These are phyloP conservation scores for mouse (Mus musculus) DNA, from an alignment of 2,113 vertebrate genomes.

Conservation along the genomic window DNA sequence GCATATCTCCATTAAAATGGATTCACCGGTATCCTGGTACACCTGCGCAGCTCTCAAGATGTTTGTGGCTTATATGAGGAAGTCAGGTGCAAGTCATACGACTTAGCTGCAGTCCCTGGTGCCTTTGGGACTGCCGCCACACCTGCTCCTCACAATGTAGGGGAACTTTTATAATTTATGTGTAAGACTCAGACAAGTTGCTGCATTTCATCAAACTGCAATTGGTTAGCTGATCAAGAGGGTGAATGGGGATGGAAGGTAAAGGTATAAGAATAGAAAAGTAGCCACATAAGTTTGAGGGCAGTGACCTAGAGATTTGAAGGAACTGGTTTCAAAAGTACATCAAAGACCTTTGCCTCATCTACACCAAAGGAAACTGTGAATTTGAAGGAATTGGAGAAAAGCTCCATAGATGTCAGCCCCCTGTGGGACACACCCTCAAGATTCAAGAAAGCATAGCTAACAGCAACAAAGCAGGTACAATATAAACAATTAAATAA, in stretches of 20 bases:
- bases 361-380: neutral
- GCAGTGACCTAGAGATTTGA: neutral
- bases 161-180: neutral
- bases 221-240: neutral
- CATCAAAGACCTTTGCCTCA: neutral
- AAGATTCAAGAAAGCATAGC: neutral
- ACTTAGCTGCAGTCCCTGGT: too few species aligned
- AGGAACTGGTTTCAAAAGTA: neutral
- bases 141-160: too few species aligned
- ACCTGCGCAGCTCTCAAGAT: too few species aligned
- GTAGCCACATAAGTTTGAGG: neutral
- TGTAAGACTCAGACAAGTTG: neutral
- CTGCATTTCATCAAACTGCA: neutral
- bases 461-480: neutral
- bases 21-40: too few species aligned
- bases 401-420: neutral
- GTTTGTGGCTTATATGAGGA: too few species aligned
- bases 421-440: neutral
- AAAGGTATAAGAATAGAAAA: neutral
- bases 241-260: accelerated
- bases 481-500: too few species aligned
- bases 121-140: too few species aligned
- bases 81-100: too few species aligned
- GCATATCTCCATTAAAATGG: too few species aligned
- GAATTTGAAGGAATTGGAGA: neutral